Evolutionary conservation across 2,888 invertebrate genomes (phyloP).

Genomic region (Amaurobius ferox): DNA sequence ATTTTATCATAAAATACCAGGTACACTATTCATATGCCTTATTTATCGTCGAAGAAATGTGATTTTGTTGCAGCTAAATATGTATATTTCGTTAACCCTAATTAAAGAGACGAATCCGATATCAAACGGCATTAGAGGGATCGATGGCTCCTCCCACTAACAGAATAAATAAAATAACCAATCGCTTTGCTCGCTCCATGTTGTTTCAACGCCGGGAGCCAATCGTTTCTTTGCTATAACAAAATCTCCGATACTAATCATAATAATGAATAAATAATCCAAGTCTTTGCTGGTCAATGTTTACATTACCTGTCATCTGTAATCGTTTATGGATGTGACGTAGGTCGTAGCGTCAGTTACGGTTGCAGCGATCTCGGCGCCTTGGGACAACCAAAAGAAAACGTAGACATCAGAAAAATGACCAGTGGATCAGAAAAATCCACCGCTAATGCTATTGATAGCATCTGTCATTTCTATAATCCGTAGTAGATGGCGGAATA

Average conservation of each 20-base stretch:
- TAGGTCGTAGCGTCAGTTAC: constrained; percentile 22
- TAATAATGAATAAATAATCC: no score
- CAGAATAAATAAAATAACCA: constrained; percentile 19
- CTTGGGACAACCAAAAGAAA: no score
- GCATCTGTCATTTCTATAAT: no score
- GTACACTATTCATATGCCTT: constrained; percentile 16
- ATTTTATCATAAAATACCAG: neutral
- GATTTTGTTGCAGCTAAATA: neutral
- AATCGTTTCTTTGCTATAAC: constrained; percentile 55
- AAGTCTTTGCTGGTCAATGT: constrained; percentile 64
- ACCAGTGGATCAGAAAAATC: no score
- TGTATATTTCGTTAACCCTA: neutral
- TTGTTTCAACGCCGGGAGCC: constrained; percentile 44
- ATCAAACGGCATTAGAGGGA: constrained; percentile 9
- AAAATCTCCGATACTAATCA: constrained; percentile 50
- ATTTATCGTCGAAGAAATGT: neutral
- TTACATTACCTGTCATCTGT: constrained; percentile 65
- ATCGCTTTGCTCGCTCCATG: constrained; percentile 46
- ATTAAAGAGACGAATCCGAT: constrained; percentile 16
- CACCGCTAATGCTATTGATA: no score
- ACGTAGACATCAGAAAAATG: no score
- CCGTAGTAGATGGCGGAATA: no score
- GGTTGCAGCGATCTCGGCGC: neutral
- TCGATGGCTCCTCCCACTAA: constrained; percentile 5
- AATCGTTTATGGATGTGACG: constrained; percentile 58